Evolutionary conservation across 2,888 invertebrate genomes (phyloP), one percentile per base, ranked within the genome.

Genomic region (Parnassius mnemosyne): DNA sequence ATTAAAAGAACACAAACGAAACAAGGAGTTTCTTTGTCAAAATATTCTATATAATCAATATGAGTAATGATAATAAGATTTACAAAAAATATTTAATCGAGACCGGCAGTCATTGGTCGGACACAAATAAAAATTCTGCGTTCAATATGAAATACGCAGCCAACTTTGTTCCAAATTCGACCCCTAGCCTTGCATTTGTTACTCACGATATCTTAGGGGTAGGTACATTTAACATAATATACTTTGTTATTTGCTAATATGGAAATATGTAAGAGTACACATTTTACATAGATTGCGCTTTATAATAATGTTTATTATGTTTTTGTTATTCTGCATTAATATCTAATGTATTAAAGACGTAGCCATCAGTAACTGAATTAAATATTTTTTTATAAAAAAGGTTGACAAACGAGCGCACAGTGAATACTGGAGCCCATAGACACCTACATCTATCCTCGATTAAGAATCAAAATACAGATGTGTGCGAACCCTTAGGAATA

Each of bases 91-190:
- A 60, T 61, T 64, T 53, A 61, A 68, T 60, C 54, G 52, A 11
- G 65, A 78, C 71, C 77, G 74, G 79, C 78, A 81, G 80, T 83
- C 81, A 79, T 74, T 73, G 70, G 70, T 73, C 77, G 85, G 84
- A 86, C 85, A 85, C 70, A 86, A 85, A 87, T 84, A 85, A 83
- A 78, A 76, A 67, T 66, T 71, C 71, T 65, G 69, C 73, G 70
- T 70, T 77, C 74, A 74, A 74, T 77, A 78, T 86, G 81, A 86
- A 81, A 85, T 85, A 87, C 83, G 83, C 77, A 80, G 76, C 80
- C 72, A 81, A 80, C 79, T 81, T 64, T 61, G 76, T 72, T 75
- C 74, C 72, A 76, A 79, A 77, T 78, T 70, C 73, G 74, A 70
- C 71, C 75, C 75, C 73, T 72, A 67, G 74, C 70, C 70, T 66